Percentiles rank a stretch among this genome's conserved stretches.
phyloP scores from a whole-genome alignment of 2,797 vertebrate genomes.

The Takifugu rubripes region DNA sequence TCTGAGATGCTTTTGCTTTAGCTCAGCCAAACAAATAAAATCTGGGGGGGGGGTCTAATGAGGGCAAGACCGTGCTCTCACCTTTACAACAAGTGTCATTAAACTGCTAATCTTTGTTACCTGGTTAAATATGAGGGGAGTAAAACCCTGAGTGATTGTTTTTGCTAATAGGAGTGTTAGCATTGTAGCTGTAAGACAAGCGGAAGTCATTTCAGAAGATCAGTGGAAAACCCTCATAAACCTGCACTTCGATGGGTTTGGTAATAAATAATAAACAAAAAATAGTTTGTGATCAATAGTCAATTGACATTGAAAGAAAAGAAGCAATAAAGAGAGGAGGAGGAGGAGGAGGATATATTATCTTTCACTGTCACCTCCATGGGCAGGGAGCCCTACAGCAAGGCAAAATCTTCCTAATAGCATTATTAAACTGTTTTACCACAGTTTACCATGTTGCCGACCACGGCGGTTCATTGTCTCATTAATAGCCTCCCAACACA shows the following conservation, averaged over 20 bases:
- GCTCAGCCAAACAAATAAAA: conserved; percentile 46
- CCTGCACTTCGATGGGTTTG: conserved; percentile 47
- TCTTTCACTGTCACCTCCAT: conserved; percentile 34
- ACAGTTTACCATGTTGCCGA: conserved; percentile 54
- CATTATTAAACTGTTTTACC: conserved; percentile 59
- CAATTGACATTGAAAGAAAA: conserved; percentile 40
- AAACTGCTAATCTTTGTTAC: conserved; percentile 32
- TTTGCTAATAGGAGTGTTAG: conserved; percentile 33
- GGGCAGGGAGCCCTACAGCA: conserved; percentile 25
- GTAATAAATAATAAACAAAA: conserved; percentile 43
- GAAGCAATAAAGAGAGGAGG: not conserved
- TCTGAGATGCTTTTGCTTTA: conserved; percentile 52
- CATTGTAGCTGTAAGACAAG: conserved; percentile 19
- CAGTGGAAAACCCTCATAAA: conserved; percentile 53
- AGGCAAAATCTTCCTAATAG: conserved; percentile 51
- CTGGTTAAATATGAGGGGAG: conserved; percentile 27
- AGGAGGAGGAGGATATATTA: conserved; percentile 11
- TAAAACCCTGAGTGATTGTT: conserved; percentile 41
- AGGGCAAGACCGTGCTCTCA: conserved; percentile 36
- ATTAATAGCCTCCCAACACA: conserved; percentile 71
- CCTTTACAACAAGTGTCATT: conserved; percentile 31
- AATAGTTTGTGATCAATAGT: conserved; percentile 51
- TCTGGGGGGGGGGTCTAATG: conserved; percentile 21
- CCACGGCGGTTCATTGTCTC: conserved; percentile 56
- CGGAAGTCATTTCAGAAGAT: conserved; percentile 38